phyloP scores from a whole-genome alignment of 2,888 invertebrate species.

The Conops quadrifasciatus region DNA sequence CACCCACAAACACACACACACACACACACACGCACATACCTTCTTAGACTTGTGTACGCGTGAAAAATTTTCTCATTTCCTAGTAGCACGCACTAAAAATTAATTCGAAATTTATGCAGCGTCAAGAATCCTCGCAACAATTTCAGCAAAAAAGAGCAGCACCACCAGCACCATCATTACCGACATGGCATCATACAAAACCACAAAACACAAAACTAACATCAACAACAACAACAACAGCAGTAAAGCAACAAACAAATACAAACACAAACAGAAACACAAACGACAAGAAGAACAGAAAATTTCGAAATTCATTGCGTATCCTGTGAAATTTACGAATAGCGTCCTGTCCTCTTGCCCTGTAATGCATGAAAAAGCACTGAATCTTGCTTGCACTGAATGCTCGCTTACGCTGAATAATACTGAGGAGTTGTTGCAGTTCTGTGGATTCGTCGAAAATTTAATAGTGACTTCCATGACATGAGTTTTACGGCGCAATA shows the following conservation, averaged over 20 bases:
- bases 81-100: constrained; percentile 24
- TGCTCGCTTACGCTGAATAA: neutral
- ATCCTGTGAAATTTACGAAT: constrained; percentile 15
- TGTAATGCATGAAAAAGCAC: constrained; percentile 5
- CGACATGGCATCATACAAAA: too few relatives aligned
- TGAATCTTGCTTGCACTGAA: neutral
- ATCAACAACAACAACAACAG: constrained; percentile 5
- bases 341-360: constrained; percentile 8
- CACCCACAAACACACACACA: too few relatives aligned
- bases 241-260: neutral
- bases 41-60: too few relatives aligned
- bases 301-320: constrained; percentile 20
- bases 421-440: constrained; percentile 21
- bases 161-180: neutral
- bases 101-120: constrained; percentile 32
- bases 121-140: constrained; percentile 9
- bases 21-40: neutral
- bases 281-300: neutral
- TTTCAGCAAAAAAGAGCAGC: constrained; percentile 5
- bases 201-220: neutral
- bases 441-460: constrained; percentile 2
- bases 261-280: neutral
- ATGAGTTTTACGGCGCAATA: too few relatives aligned
- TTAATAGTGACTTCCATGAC: neutral
- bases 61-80: constrained; percentile 8